phyloP scores from a whole-genome alignment of 2,888 invertebrate genomes.

The Lasiommata megera region DNA sequence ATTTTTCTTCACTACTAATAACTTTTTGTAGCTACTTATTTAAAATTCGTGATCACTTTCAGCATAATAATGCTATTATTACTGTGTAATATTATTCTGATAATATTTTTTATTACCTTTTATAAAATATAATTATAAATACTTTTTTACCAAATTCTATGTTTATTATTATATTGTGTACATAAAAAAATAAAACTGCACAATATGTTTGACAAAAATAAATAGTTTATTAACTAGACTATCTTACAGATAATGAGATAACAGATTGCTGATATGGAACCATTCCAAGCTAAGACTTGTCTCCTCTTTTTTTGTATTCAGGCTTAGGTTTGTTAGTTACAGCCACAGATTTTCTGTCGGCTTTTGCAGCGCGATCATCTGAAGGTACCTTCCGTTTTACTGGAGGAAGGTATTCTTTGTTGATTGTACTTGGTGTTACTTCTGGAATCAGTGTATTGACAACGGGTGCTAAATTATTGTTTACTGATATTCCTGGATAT shows the following conservation, averaged over 20 bases:
- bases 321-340: constrained; percentile 13
- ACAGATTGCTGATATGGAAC: neutral
- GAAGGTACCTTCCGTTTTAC: neutral
- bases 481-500: neutral
- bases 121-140: neutral
- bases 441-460: neutral
- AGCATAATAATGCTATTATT: too few relatives aligned
- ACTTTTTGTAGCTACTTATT: too few relatives aligned
- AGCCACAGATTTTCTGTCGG: neutral
- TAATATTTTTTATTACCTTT: too few relatives aligned
- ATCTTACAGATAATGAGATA: neutral
- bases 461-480: neutral
- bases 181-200: neutral
- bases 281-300: constrained; percentile 13
- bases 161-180: too few relatives aligned
- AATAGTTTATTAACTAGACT: neutral
- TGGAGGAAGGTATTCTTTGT: constrained; percentile 18
- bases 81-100: too few relatives aligned
- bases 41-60: too few relatives aligned
- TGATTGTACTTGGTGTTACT: neutral
- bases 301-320: constrained; percentile 12
- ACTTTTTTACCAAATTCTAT: neutral
- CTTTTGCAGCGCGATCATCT: constrained; percentile 9
- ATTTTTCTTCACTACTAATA: too few relatives aligned
- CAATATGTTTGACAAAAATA: neutral